Evolutionary conservation across 1,140 invertebrate species (phyloP).

Genomic region (Philaenus spumarius): DNA sequence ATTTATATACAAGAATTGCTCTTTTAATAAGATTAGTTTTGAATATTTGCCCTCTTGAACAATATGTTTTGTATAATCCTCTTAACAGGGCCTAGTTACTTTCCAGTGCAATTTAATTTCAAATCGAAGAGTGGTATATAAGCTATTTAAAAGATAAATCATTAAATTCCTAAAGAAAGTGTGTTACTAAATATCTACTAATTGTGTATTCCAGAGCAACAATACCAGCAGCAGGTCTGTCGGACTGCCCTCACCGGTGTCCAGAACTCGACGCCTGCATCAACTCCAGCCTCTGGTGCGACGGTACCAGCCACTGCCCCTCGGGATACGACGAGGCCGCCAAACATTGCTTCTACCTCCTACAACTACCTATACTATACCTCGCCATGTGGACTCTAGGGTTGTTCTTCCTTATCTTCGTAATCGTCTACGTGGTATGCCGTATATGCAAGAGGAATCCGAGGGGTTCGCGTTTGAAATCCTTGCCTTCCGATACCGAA

Average conservation of each 20-base stretch:
- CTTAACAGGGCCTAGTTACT: too few species aligned
- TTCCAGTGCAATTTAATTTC: too few species aligned
- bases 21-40: too few species aligned
- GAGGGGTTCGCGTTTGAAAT: conserved; percentile 16
- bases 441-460: conserved; percentile 3
- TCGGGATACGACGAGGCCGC: conserved; percentile 81
- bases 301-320: conserved; percentile 76
- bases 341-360: conserved; percentile 64
- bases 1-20: too few species aligned
- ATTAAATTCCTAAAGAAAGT: too few species aligned
- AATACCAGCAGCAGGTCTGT: conserved; percentile 45
- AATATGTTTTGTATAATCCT: too few species aligned
- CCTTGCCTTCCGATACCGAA: conserved; percentile 32
- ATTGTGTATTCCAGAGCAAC: conserved; percentile 35
- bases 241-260: conserved; percentile 72
- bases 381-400: conserved; percentile 48
- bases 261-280: conserved; percentile 84
- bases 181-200: too few species aligned
- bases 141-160: too few species aligned
- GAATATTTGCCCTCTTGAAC: too few species aligned
- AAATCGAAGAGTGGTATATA: too few species aligned
- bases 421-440: conserved; percentile 27
- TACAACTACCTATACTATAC: conserved; percentile 65
- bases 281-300: conserved; percentile 81
- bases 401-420: conserved; percentile 38